Evolutionary conservation across 1,140 invertebrate genomes (phyloP).

Genomic region (Diabrotica virgifera): DNA sequence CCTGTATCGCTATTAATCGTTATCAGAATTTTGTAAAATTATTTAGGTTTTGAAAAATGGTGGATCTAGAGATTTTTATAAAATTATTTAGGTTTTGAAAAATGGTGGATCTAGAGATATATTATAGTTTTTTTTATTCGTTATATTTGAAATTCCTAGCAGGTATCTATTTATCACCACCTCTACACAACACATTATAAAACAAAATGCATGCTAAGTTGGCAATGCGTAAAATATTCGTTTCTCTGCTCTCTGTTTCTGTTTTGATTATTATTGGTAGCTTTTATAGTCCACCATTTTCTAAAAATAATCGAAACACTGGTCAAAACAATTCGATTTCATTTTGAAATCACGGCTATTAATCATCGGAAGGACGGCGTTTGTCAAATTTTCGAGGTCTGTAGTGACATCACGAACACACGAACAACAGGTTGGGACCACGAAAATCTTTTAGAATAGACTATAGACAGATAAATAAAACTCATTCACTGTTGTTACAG

Average conservation of each 20-base stretch:
- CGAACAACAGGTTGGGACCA: neutral
- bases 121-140: too few relatives aligned
- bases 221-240: slow-evolving; percentile 17
- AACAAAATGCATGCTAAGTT: slow-evolving; percentile 18
- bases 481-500: too few relatives aligned
- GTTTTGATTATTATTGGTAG: neutral
- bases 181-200: slow-evolving; percentile 19
- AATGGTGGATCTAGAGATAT: too few relatives aligned
- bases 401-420: neutral
- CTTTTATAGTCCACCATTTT: slow-evolving; percentile 1
- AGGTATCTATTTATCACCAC: too few relatives aligned
- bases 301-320: slow-evolving; percentile 1
- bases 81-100: too few relatives aligned
- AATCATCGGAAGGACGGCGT: neutral
- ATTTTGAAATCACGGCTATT: neutral
- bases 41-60: too few relatives aligned
- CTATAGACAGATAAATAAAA: too few relatives aligned
- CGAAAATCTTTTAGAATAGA: too few relatives aligned
- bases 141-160: too few relatives aligned
- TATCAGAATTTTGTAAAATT: too few relatives aligned
- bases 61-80: too few relatives aligned
- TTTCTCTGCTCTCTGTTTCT: slow-evolving; percentile 11
- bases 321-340: slow-evolving; percentile 1
- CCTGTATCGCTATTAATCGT: too few relatives aligned
- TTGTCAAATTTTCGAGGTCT: slow-evolving; percentile 2